Conservation (phyloP, 2,888 invertebrate genomes). For the Tetramorium bicarinatum region DNA sequence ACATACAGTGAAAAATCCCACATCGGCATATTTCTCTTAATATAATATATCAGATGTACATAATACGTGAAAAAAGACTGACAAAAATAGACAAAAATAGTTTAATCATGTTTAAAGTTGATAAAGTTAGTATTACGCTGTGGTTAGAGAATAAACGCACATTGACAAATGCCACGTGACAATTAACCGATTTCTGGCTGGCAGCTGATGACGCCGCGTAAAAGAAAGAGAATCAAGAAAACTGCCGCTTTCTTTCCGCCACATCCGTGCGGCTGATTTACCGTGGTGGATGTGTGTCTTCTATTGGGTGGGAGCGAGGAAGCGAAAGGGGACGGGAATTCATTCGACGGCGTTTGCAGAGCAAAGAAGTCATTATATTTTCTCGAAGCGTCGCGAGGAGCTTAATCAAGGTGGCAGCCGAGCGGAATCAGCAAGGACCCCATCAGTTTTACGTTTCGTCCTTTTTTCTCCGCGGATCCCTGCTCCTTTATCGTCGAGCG, state of each 20-base stretch:
- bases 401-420: constrained; percentile 86
- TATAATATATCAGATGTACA: too few species aligned
- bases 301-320: constrained; percentile 45
- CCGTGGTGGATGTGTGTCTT: constrained; percentile 38
- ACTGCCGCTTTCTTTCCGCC: constrained; percentile 28
- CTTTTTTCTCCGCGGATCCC: constrained; percentile 70
- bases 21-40: background rate
- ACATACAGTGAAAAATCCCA: background rate
- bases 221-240: constrained; percentile 37
- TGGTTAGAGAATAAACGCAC: constrained; percentile 1
- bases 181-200: constrained; percentile 35
- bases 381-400: constrained; percentile 84
- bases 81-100: background rate
- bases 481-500: constrained; percentile 50
- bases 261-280: constrained; percentile 40
- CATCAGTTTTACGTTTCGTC: constrained; percentile 83
- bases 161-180: background rate
- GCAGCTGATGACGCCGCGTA: constrained; percentile 25
- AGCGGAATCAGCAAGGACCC: constrained; percentile 86
- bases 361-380: constrained; percentile 85
- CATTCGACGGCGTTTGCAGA: constrained; percentile 80
- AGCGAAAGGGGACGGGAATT: constrained; percentile 66
- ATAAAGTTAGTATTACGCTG: background rate
- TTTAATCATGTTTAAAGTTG: background rate
- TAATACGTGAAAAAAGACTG: background rate